These are phyloP conservation scores for Metridium senile DNA, from an alignment of 92 coral and sea anemone species.

Conservation along the genomic window DNA sequence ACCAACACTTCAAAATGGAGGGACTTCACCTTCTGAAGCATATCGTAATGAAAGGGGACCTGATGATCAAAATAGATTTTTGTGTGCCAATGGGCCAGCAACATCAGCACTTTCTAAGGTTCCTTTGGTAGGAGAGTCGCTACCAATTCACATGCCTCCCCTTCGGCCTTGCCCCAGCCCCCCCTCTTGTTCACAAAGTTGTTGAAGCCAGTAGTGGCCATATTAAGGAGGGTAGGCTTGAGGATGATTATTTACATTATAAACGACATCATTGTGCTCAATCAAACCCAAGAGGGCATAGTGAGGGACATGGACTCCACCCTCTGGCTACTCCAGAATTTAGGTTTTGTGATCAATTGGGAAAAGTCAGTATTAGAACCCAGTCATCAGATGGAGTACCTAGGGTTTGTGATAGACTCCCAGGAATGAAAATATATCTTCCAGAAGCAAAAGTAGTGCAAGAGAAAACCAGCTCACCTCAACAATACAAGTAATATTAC, in stretches of 20 bases:
- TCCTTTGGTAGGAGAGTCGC: constrained; percentile 23
- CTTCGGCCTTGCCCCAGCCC: constrained; percentile 47
- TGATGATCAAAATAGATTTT: constrained; percentile 38
- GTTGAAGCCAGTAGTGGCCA: constrained; percentile 50
- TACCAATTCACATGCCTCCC: constrained; percentile 55
- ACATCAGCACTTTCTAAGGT: constrained; percentile 37
- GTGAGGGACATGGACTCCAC: constrained; percentile 37
- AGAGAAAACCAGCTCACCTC: neutral
- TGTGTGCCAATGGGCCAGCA: constrained; percentile 26
- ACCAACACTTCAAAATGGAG: constrained; percentile 55
- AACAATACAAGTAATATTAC: constrained; percentile 14
- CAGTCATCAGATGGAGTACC: constrained; percentile 30
- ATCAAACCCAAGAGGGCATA: constrained; percentile 18
- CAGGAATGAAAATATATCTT: constrained; percentile 23
- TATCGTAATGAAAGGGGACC: constrained; percentile 27
- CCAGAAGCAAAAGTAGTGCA: constrained; percentile 29
- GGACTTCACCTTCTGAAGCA: constrained; percentile 39
- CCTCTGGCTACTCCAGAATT: constrained; percentile 44
- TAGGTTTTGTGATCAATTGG: constrained; percentile 53
- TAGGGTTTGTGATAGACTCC: constrained; percentile 39
- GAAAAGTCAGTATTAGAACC: constrained; percentile 49
- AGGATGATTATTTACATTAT: constrained; percentile 43
- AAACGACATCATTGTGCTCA: constrained; percentile 52
- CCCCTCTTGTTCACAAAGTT: constrained; percentile 48
- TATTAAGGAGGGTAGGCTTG: constrained; percentile 33